Base-by-base conservation (phyloP, 1,140 invertebrate genomes). In the Octopus sinensis region DNA sequence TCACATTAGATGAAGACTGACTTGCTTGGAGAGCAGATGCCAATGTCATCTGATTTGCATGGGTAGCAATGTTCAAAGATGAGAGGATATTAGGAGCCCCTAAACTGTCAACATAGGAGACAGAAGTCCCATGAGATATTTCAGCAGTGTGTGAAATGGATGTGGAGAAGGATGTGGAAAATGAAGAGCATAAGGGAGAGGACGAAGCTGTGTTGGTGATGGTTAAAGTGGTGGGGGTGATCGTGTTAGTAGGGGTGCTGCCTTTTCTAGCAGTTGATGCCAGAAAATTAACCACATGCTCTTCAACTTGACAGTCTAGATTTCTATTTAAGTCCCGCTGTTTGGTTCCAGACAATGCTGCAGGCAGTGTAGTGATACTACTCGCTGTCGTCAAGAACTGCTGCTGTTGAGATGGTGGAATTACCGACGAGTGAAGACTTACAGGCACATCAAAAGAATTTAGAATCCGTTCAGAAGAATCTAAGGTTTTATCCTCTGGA, bases 401-500 rank as follows among this genome's bases (percentile, higher is more conserved):
- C 17, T n/a, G 30, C 17, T n/a, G 68, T 6, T 73, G 68, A n/a
- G 17, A 23, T 73, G 68, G 68, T 23, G 30, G 68, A 23, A 73
- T 23, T 4, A n/a, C 17, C 17, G 68, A n/a, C 68, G 68, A n/a
- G 68, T 73, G 17, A 23, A 73, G 68, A 73, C 68, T 73, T 73
- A 73, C 30, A 73, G 68, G 68, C 68, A 73, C 68, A 73, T 73
- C 68, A 23, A 73, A 73, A 23, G 68, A 73, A 73, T 73, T 73
- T 73, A 23, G 68, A 73, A 73, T 9, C 30, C 68, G 68, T 23
- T 73, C 68, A 73, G 68, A 73, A 12, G 9, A 13, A 17, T 73
- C 68, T 73, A 23, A 6, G 30, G 68, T 23, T 73, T 73, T 73
- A 23, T 73, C 68, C 6, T 73, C 76, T 5, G 7, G 23, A 77